These are phyloP conservation scores for Empidonax traillii DNA, from an alignment of 2,113 vertebrate species.

Conservation along the genomic window DNA sequence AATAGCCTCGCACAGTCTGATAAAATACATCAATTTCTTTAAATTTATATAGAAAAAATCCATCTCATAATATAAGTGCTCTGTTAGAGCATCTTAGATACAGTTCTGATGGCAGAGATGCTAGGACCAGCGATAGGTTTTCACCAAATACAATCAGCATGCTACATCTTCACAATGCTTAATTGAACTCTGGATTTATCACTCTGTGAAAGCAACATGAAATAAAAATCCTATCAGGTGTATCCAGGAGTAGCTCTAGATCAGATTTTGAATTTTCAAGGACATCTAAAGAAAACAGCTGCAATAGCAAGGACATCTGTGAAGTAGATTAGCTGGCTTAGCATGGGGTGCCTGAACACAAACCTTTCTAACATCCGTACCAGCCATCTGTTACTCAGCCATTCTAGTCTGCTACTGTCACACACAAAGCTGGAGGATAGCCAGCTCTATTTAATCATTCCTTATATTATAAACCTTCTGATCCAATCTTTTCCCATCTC, in stretches of 20 bases:
- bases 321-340: conserved; percentile 57
- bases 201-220: not conserved
- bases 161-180: not conserved
- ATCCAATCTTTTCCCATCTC: not conserved
- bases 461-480: conserved; percentile 26
- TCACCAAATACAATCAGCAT: not conserved
- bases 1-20: not conserved
- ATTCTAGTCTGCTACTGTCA: not conserved
- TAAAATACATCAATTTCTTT: not conserved
- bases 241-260: not conserved
- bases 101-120: not conserved
- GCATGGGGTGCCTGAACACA: conserved; percentile 10
- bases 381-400: conserved; percentile 51
- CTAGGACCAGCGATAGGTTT: not conserved
- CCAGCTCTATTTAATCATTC: not conserved
- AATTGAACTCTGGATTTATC: not conserved
- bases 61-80: not conserved
- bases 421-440: not conserved
- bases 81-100: not conserved
- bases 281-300: conserved; percentile 49
- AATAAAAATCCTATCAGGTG: not conserved
- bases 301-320: conserved; percentile 46
- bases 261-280: conserved; percentile 18
- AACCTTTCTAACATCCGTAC: conserved; percentile 5
- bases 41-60: not conserved